phyloP scores from a whole-genome alignment of 2,888 invertebrate species.

The Schizaphis graminum region DNA sequence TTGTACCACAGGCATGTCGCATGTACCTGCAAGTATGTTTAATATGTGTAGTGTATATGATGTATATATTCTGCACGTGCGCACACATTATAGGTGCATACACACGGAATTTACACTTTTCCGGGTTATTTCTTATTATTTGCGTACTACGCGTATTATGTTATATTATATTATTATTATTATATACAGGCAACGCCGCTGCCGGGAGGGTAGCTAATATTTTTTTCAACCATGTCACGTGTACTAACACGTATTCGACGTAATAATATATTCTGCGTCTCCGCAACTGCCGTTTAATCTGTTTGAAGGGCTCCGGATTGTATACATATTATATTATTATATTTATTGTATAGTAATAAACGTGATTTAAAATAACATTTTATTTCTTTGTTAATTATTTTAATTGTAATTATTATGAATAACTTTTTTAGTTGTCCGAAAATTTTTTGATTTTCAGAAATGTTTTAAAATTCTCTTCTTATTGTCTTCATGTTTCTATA shows the following conservation, averaged over 20 bases:
- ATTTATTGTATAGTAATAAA: neutral
- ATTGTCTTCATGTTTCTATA: neutral
- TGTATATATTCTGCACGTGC: neutral
- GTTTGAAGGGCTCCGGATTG: neutral
- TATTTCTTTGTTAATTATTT: neutral
- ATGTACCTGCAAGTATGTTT: neutral
- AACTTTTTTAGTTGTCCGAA: neutral
- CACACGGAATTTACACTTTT: neutral
- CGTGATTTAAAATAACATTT: neutral
- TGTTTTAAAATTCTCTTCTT: neutral
- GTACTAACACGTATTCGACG: neutral
- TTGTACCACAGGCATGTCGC: neutral
- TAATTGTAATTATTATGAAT: neutral
- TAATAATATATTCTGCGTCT: neutral
- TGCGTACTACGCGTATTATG: neutral
- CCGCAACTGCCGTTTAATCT: neutral
- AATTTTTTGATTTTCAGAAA: neutral
- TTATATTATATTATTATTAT: neutral
- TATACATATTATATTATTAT: no score
- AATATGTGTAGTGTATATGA: neutral
- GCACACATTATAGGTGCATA: neutral
- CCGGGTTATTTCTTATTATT: neutral
- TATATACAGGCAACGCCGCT: neutral
- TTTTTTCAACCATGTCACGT: neutral
- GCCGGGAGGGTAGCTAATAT: neutral